Conservation (phyloP, 2,888 invertebrate genomes). For the Campaea margaritaria region DNA sequence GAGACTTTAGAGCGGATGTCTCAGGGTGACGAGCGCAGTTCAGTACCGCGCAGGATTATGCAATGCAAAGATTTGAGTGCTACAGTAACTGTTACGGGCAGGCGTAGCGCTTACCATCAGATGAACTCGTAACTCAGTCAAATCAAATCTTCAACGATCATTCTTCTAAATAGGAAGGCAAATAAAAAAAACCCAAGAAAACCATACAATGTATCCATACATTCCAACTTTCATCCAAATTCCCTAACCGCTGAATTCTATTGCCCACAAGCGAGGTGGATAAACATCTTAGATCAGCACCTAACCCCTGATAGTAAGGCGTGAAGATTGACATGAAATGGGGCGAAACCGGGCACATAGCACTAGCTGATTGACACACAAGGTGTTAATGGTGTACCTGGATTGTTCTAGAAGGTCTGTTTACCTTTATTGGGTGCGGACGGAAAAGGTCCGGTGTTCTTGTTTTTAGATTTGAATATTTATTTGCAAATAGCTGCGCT, state of each 20-base stretch:
- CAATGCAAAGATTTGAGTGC: no score
- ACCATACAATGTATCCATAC: conserved; percentile 2
- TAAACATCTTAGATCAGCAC: conserved; percentile 34
- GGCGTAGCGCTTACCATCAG: no score
- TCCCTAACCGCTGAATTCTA: conserved; percentile 23
- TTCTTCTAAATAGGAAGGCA: no score
- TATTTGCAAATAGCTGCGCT: background rate
- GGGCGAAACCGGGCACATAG: conserved; percentile 41
- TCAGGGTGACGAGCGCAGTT: no score
- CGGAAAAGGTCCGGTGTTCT: conserved; percentile 1
- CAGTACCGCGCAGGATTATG: no score
- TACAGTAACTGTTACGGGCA: no score
- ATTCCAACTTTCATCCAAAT: conserved; percentile 12
- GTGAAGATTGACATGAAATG: conserved; percentile 48
- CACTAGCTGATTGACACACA: conserved; percentile 39
- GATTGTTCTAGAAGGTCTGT: conserved; percentile 35
- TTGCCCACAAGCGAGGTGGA: conserved; percentile 25
- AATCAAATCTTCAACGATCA: no score
- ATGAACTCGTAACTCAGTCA: no score
- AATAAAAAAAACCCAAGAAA: background rate
- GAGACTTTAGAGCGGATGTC: no score
- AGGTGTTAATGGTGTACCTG: conserved; percentile 41
- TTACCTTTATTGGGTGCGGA: conserved; percentile 18
- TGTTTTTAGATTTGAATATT: conserved; percentile 13
- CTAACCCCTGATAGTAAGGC: conserved; percentile 31